phyloP scores from a whole-genome alignment of 2,797 vertebrate genomes.

The Serranus cabrilla region DNA sequence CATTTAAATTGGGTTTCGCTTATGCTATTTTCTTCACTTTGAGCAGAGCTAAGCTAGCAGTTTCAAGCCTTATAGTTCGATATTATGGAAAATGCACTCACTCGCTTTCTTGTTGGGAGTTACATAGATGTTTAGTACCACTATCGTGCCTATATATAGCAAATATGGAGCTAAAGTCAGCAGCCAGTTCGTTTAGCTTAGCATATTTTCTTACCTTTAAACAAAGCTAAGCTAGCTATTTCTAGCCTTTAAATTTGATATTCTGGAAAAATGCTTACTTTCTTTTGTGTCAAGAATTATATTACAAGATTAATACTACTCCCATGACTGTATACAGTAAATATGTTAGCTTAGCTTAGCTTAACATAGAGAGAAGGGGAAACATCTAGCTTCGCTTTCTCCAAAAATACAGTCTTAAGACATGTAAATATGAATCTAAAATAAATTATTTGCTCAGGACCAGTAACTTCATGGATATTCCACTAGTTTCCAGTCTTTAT shows the following conservation, averaged over 20 bases:
- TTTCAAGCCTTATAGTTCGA: not conserved
- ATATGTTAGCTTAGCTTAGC: no score
- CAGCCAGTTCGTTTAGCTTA: not conserved
- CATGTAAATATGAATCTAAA: no score
- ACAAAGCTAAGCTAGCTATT: no score
- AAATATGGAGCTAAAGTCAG: not conserved
- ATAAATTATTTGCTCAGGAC: not conserved
- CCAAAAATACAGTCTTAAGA: no score
- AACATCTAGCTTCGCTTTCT: not conserved
- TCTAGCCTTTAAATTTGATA: no score
- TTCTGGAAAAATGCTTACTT: no score
- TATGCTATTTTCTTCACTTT: not conserved
- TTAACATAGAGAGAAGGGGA: no score
- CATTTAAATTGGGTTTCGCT: not conserved
- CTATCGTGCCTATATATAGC: no score
- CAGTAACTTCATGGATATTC: not conserved
- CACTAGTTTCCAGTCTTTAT: not conserved
- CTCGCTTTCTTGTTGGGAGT: not conserved
- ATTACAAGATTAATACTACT: no score
- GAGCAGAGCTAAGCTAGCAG: not conserved
- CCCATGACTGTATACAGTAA: no score
- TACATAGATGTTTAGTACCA: not conserved
- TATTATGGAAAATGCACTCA: not conserved
- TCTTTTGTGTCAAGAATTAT: no score
- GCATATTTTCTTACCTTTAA: not conserved